Conservation (phyloP, 2,888 invertebrate species). For the Mesorhabditis spiculigera region DNA sequence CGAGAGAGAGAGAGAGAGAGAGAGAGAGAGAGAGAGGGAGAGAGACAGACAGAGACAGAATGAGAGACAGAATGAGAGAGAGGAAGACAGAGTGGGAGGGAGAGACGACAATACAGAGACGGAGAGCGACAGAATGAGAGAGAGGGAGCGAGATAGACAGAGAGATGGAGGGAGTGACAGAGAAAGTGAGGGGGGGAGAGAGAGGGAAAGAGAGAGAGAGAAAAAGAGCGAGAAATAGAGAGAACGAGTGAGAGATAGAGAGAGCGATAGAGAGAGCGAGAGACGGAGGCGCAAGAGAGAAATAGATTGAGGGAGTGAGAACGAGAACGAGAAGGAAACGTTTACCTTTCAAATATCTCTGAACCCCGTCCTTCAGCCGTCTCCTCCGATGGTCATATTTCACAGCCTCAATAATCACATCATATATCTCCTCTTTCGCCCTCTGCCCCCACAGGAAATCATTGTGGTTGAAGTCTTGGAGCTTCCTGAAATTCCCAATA, state of each 20-base stretch:
- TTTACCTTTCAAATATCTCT: constrained; percentile 20
- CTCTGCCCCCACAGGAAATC: constrained; percentile 58
- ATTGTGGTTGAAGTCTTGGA: constrained; percentile 48
- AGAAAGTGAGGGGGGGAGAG: constrained; percentile 5
- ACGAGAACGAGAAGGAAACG: neutral
- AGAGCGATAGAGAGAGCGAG: too few relatives aligned
- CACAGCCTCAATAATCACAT: constrained; percentile 45
- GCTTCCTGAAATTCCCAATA: constrained; percentile 21
- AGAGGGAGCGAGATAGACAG: constrained; percentile 5
- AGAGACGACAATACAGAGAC: neutral
- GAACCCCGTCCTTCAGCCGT: constrained; percentile 22
- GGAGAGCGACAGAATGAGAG: neutral
- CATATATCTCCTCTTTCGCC: constrained; percentile 50
- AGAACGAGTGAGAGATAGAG: too few relatives aligned
- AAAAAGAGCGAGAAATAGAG: too few relatives aligned
- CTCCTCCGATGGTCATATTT: constrained; percentile 28
- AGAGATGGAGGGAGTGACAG: too few relatives aligned
- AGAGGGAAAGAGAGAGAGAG: too few relatives aligned
- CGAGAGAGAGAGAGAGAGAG: too few relatives aligned
- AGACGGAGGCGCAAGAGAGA: too few relatives aligned
- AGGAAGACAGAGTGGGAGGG: constrained; percentile 1
- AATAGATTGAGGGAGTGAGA: constrained; percentile 9
- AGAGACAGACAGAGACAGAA: too few relatives aligned
- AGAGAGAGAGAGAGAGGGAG: neutral
- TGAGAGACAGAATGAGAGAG: too few relatives aligned